phyloP scores from a whole-genome alignment of 2,113 vertebrate species.

The Vireo altiloquus region DNA sequence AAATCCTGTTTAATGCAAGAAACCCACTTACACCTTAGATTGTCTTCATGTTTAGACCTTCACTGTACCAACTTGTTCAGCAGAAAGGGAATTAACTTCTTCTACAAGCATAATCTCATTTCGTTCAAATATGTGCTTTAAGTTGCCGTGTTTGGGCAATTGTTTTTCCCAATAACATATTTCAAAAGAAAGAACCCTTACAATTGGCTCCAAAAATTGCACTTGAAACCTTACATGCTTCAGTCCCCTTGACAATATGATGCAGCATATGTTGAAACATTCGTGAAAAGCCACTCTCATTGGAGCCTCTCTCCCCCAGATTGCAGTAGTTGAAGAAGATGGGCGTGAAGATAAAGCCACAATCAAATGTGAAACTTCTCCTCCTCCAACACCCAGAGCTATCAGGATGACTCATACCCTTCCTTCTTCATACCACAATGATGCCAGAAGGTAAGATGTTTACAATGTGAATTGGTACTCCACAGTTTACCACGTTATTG shows the following conservation, averaged over 20 bases:
- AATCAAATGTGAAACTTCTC: constrained; percentile 98
- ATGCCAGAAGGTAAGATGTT: constrained; percentile 83
- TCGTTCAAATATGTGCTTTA: neutral
- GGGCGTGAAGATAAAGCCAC: constrained; percentile 97
- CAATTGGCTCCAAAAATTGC: neutral
- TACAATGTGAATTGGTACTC: neutral
- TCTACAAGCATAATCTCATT: neutral
- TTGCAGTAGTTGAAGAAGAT: constrained; percentile 95
- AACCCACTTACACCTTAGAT: neutral
- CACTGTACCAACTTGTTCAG: neutral
- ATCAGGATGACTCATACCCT: constrained; percentile 96
- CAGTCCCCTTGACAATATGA: neutral
- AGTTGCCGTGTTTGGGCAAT: neutral
- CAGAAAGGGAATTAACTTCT: neutral
- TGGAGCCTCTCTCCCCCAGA: constrained; percentile 62
- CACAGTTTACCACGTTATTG: no score
- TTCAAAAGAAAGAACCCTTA: neutral
- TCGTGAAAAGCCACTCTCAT: neutral
- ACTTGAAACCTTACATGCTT: neutral
- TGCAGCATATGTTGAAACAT: neutral
- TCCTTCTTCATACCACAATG: constrained; percentile 94
- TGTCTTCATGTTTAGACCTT: neutral
- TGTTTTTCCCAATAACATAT: neutral
- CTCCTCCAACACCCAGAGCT: constrained; percentile 90
- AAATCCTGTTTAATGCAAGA: neutral